These are phyloP conservation scores for Drosophila bocki DNA, from an alignment of 1,140 invertebrate species.

Conservation along the genomic window DNA sequence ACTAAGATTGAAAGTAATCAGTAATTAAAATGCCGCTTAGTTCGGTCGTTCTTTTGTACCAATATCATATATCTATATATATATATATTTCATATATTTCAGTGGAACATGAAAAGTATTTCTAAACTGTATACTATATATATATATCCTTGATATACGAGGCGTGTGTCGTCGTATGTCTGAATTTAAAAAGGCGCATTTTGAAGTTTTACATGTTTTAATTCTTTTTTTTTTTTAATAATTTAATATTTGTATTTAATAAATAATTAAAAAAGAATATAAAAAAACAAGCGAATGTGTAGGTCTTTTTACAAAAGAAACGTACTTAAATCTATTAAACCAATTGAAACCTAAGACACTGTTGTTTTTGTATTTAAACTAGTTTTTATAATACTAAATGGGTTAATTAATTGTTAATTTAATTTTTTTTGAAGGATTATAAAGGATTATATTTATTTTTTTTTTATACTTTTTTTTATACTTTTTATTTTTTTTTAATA, in stretches of 20 bases:
- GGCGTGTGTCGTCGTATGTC: conserved; percentile 50
- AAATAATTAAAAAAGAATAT: conserved; percentile 44
- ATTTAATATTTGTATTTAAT: conserved; percentile 82
- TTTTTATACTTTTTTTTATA: too few relatives aligned
- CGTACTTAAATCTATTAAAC: conserved; percentile 78
- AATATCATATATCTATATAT: conserved; percentile 27
- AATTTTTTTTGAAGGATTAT: too few relatives aligned
- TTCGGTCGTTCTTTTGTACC: conserved; percentile 44
- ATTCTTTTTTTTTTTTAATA: conserved; percentile 77
- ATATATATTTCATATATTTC: conserved; percentile 5
- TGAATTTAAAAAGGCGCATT: conserved; percentile 71
- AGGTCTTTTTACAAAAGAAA: conserved; percentile 80
- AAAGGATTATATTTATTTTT: too few relatives aligned
- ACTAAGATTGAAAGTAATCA: conserved; percentile 13
- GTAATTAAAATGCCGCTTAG: conserved; percentile 23
- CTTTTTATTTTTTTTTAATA: too few relatives aligned
- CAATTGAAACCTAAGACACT: conserved; percentile 44
- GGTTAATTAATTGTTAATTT: too few relatives aligned
- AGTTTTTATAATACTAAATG: too few relatives aligned
- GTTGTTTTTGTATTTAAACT: conserved; percentile 5
- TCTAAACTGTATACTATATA: conserved; percentile 57
- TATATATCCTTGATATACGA: conserved; percentile 32
- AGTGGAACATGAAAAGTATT: conserved; percentile 65
- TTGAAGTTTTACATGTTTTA: conserved; percentile 75
- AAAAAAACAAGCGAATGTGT: conserved; percentile 63